phyloP scores from a whole-genome alignment of 2,888 invertebrate species.

The Halictus quadricinctus region DNA sequence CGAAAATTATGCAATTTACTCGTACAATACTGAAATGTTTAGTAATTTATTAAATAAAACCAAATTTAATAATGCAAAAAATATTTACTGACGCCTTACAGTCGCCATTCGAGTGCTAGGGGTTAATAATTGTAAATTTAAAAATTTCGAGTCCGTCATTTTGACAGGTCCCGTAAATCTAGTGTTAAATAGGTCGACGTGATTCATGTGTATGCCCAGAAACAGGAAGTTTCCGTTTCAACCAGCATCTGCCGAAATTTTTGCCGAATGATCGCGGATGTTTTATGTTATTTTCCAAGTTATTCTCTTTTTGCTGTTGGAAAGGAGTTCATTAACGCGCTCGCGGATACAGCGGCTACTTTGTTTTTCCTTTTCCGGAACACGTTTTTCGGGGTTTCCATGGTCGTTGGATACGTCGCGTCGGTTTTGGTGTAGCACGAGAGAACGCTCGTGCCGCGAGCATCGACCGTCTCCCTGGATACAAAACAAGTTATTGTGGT shows the following conservation, averaged over 20 bases:
- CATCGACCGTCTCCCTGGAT: not conserved
- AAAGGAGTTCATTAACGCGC: conserved; percentile 11
- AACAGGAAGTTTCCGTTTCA: too few relatives aligned
- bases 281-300: not conserved
- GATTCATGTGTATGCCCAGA: too few relatives aligned
- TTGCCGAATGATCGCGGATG: not conserved
- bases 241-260: too few relatives aligned
- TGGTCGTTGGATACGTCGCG: not conserved
- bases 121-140: too few relatives aligned
- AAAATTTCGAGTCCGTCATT: too few relatives aligned
- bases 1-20: too few relatives aligned
- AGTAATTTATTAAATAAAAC: too few relatives aligned
- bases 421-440: not conserved
- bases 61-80: too few relatives aligned
- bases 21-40: too few relatives aligned
- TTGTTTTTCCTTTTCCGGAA: conserved; percentile 5
- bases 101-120: too few relatives aligned
- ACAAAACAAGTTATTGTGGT: conserved; percentile 14
- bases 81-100: too few relatives aligned
- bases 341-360: not conserved
- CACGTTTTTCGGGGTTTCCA: conserved; percentile 26
- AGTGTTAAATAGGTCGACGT: not conserved
- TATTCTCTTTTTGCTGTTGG: not conserved
- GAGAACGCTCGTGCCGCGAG: not conserved
- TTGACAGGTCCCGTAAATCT: too few relatives aligned